phyloP scores from a whole-genome alignment of 2,888 invertebrate genomes.

The Erebia epiphron region DNA sequence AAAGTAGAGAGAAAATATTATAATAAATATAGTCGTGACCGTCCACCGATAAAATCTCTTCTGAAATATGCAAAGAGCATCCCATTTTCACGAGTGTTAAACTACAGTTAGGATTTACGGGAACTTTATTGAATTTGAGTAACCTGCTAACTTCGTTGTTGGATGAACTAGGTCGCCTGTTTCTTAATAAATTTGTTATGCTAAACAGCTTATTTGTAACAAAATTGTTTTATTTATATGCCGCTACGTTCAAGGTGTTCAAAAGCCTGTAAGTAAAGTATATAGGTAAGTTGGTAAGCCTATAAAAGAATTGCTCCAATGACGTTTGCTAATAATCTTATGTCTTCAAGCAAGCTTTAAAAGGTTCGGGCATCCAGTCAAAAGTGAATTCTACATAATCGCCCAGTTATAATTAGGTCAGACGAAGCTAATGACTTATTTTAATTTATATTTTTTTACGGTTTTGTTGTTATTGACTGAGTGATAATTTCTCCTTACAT shows the following conservation, averaged over 20 bases:
- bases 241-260: background rate
- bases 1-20: slow-evolving; percentile 16
- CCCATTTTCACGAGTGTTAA: slow-evolving; percentile 20
- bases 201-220: background rate
- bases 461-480: too few relatives aligned
- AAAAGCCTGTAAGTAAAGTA: background rate
- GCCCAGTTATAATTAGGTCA: too few relatives aligned
- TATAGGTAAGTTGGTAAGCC: too few relatives aligned
- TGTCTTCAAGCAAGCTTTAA: too few relatives aligned
- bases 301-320: too few relatives aligned
- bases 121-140: slow-evolving; percentile 23
- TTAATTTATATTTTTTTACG: too few relatives aligned
- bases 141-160: slow-evolving; percentile 12
- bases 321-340: too few relatives aligned
- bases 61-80: slow-evolving; percentile 19
- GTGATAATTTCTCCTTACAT: too few relatives aligned
- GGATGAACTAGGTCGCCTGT: background rate
- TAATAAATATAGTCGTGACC: slow-evolving; percentile 17
- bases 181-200: background rate
- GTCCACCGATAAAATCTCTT: slow-evolving; percentile 12
- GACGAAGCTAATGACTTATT: too few relatives aligned
- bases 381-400: too few relatives aligned
- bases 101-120: slow-evolving; percentile 24
- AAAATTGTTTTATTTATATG: background rate
- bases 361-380: too few relatives aligned